Evolutionary conservation across 2,888 invertebrate genomes (phyloP).

Genomic region (Myopa testacea): DNA sequence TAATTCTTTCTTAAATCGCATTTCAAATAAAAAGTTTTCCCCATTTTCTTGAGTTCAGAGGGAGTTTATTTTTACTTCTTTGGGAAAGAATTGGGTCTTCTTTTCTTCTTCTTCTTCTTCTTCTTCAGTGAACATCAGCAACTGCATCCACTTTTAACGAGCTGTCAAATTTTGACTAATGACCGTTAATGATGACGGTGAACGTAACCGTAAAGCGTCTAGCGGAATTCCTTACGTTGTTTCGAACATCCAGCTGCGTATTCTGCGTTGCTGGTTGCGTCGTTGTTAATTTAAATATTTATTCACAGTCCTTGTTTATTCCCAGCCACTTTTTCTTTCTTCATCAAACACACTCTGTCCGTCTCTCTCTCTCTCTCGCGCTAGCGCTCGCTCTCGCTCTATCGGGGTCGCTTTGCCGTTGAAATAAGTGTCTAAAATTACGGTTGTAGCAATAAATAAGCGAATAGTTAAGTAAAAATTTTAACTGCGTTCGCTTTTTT

Average conservation of each 20-base stretch:
- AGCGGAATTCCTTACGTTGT: background rate
- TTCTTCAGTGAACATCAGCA: too few relatives aligned
- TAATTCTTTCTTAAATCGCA: background rate
- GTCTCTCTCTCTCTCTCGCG: background rate
- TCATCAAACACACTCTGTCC: too few relatives aligned
- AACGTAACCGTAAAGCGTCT: background rate
- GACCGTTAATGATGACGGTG: constrained; percentile 14
- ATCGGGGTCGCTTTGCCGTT: background rate
- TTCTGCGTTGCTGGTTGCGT: background rate
- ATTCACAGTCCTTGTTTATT: background rate
- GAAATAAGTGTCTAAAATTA: constrained; percentile 11
- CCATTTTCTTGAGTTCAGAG: too few relatives aligned
- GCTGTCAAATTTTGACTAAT: constrained; percentile 34
- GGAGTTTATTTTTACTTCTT: too few relatives aligned
- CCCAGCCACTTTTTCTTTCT: background rate
- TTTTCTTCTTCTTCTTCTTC: too few relatives aligned
- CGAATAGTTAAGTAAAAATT: background rate
- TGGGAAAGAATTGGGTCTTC: too few relatives aligned
- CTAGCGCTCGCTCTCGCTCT: background rate
- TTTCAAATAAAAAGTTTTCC: background rate
- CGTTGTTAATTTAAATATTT: background rate
- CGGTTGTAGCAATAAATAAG: constrained; percentile 10
- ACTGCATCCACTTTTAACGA: background rate
- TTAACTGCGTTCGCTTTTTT: background rate
- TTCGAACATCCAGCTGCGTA: background rate